These are phyloP conservation scores for Sepiola atlantica DNA, from an alignment of 2,888 invertebrate genomes.

Conservation along the genomic window DNA sequence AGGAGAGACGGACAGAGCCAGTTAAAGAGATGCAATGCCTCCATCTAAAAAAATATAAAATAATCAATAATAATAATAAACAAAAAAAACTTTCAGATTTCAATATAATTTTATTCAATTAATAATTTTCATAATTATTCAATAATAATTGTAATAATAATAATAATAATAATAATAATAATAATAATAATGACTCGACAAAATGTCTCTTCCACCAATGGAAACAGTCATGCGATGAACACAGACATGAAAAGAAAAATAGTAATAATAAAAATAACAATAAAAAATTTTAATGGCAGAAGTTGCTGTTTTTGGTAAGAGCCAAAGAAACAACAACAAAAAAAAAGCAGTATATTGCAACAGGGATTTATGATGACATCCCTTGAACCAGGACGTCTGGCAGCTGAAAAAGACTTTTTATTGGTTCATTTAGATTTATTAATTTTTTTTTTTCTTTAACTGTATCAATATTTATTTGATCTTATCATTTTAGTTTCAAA, in stretches of 20 bases:
- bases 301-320: neutral
- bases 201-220: slow-evolving; percentile 8
- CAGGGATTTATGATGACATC: neutral
- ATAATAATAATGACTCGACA: neutral
- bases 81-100: neutral
- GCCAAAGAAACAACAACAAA: neutral
- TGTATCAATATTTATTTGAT: too few species aligned
- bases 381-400: neutral
- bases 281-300: neutral
- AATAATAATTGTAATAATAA: neutral
- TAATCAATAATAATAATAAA: neutral
- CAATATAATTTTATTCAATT: neutral
- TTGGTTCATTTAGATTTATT: neutral
- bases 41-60: too few species aligned
- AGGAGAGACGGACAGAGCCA: too few species aligned
- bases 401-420: neutral
- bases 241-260: neutral
- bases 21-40: too few species aligned
- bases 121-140: neutral
- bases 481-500: neutral
- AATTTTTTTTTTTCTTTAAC: neutral
- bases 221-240: neutral
- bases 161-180: neutral
- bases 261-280: neutral
- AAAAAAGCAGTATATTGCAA: neutral